A percentile compares a stretch with the other conserved stretches of the same genome.
These are phyloP conservation scores for Pollenia labialis DNA, from an alignment of 2,888 invertebrate genomes.

Conservation along the genomic window DNA sequence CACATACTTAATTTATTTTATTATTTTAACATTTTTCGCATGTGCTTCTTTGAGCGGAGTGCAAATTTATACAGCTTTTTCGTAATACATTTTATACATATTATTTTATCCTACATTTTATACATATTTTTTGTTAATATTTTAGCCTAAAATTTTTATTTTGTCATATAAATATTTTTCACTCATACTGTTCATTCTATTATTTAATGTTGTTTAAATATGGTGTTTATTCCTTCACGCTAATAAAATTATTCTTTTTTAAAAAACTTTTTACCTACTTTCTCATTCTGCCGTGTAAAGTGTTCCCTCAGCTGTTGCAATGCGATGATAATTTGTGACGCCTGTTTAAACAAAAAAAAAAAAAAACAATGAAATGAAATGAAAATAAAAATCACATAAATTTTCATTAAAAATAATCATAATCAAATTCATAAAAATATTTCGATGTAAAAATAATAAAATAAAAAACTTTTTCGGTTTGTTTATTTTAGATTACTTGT, in stretches of 20 bases:
- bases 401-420: constrained; percentile 57
- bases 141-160: background rate
- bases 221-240: background rate
- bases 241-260: background rate
- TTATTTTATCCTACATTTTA: too few species aligned
- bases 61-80: too few species aligned
- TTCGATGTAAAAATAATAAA: constrained; percentile 2
- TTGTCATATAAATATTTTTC: too few species aligned
- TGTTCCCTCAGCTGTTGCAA: background rate
- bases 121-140: too few species aligned
- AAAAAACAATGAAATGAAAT: background rate
- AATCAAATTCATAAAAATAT: constrained; percentile 52
- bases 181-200: too few species aligned
- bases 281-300: background rate
- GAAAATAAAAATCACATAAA: constrained; percentile 29
- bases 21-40: too few species aligned
- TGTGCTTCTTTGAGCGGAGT: too few species aligned
- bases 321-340: constrained; percentile 5
- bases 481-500: constrained; percentile 22
- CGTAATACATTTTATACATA: too few species aligned
- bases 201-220: constrained; percentile 2
- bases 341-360: constrained; percentile 5
- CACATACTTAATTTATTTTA: too few species aligned
- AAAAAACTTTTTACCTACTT: background rate
- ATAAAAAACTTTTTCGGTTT: constrained; percentile 4